phyloP scores from a whole-genome alignment of 2,113 vertebrate genomes.

The Nettapus auritus region DNA sequence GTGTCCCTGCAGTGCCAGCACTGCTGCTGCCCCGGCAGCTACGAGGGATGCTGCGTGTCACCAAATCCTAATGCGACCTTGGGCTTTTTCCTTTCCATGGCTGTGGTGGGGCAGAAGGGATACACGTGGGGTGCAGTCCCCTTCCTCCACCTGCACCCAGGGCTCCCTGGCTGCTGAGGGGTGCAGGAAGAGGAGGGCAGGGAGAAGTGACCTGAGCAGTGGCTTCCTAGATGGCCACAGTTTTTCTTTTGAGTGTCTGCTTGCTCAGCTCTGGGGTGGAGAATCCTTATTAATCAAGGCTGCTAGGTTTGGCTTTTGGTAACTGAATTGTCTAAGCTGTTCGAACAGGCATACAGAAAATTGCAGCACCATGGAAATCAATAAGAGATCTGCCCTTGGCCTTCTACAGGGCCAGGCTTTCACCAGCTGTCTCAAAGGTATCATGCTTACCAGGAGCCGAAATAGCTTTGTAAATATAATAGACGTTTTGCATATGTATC shows the following conservation, averaged over 20 bases:
- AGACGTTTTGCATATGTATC: background rate
- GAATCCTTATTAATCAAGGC: background rate
- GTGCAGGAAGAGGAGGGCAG: background rate
- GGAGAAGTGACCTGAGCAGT: background rate
- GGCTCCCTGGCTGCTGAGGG: too few relatives aligned
- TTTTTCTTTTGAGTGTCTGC: background rate
- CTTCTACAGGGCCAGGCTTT: background rate
- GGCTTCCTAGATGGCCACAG: background rate
- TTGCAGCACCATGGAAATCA: background rate
- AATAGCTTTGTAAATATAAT: background rate
- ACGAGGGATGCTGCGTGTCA: rapidly evolving
- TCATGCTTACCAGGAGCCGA: background rate
- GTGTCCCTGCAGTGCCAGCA: background rate
- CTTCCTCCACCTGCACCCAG: background rate
- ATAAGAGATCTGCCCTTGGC: background rate
- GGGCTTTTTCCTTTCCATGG: background rate
- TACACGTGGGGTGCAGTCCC: background rate
- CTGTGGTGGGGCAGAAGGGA: background rate
- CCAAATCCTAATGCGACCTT: background rate
- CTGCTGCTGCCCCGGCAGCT: background rate
- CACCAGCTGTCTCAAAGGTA: background rate
- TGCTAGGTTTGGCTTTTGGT: background rate
- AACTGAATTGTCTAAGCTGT: background rate
- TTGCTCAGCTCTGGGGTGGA: background rate
- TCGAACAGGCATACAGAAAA: background rate